Evolutionary conservation across 2,888 invertebrate genomes (phyloP).

Genomic region (Sisyra nigra): DNA sequence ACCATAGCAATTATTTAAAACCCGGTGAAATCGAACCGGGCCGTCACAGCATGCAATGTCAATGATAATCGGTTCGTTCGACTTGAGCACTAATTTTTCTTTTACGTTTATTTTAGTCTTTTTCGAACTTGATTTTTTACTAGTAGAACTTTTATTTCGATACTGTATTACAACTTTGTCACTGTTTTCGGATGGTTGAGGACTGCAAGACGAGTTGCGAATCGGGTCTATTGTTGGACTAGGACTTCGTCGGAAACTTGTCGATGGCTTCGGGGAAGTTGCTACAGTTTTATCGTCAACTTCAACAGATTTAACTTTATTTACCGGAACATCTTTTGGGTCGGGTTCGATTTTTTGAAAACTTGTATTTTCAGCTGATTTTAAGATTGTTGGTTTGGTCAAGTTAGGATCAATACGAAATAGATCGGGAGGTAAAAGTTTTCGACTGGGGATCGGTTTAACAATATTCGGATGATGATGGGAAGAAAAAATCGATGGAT

Average conservation of each 20-base stretch:
- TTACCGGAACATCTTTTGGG: neutral
- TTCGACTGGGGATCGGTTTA: slow-evolving; percentile 38
- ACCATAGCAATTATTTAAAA: slow-evolving; percentile 67
- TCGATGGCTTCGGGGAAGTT: slow-evolving; percentile 6
- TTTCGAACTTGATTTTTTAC: no score
- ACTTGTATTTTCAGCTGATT: slow-evolving; percentile 21
- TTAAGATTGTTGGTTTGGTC: slow-evolving; percentile 16
- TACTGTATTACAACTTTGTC: slow-evolving; percentile 10
- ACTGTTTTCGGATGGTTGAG: slow-evolving; percentile 13
- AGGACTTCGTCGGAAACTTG: slow-evolving; percentile 20
- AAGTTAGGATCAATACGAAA: slow-evolving; percentile 15
- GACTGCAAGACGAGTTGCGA: slow-evolving; percentile 20
- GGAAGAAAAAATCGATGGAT: no score
- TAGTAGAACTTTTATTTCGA: no score
- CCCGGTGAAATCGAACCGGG: slow-evolving; percentile 72
- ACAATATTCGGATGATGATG: slow-evolving; percentile 23
- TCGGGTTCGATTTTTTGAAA: slow-evolving; percentile 17
- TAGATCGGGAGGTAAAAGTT: slow-evolving; percentile 20
- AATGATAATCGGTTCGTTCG: slow-evolving; percentile 29
- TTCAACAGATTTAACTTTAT: neutral
- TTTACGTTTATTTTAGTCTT: no score
- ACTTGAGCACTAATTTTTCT: no score
- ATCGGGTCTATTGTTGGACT: slow-evolving; percentile 24
- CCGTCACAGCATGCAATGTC: slow-evolving; percentile 89
- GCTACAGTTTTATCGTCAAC: neutral